A percentile compares a stretch with the other conserved stretches of the same genome.
These are phyloP conservation scores for Micrasema longulum DNA, from an alignment of 1,140 invertebrate genomes.

Conservation along the genomic window DNA sequence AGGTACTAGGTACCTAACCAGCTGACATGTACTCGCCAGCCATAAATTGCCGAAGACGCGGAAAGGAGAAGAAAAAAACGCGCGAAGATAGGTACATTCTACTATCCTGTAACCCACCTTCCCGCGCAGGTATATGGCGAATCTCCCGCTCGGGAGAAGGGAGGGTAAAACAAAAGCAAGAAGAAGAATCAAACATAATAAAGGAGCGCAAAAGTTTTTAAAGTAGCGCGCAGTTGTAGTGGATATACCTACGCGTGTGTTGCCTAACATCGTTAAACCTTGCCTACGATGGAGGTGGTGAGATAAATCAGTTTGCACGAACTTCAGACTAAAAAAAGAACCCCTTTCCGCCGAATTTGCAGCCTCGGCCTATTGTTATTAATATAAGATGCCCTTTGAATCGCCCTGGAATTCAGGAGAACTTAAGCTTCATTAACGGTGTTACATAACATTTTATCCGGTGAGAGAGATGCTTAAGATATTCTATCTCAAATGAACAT, in stretches of 20 bases:
- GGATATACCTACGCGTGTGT: constrained; percentile 40
- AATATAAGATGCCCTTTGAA: too few relatives aligned
- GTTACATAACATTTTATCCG: too few relatives aligned
- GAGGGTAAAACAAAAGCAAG: constrained; percentile 44
- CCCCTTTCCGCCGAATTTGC: constrained; percentile 5
- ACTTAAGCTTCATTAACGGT: too few relatives aligned
- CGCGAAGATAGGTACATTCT: constrained; percentile 21
- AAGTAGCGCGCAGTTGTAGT: constrained; percentile 38
- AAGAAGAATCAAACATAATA: constrained; percentile 48
- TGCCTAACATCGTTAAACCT: constrained; percentile 45
- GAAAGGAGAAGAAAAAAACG: constrained; percentile 20
- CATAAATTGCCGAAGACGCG: constrained; percentile 26
- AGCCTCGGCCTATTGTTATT: too few relatives aligned
- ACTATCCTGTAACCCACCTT: neutral
- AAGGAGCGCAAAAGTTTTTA: constrained; percentile 51
- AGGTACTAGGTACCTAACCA: neutral
- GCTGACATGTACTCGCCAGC: constrained; percentile 23
- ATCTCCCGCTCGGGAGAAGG: constrained; percentile 26
- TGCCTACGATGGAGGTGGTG: constrained; percentile 19
- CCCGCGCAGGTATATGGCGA: constrained; percentile 33
- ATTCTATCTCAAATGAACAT: too few relatives aligned
- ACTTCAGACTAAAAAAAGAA: constrained; percentile 25
- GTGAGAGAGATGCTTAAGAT: too few relatives aligned
- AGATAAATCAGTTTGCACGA: constrained; percentile 23
- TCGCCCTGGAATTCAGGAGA: too few relatives aligned